Conservation (phyloP, 2,888 invertebrate genomes). For the Ariolimax columbianus region DNA sequence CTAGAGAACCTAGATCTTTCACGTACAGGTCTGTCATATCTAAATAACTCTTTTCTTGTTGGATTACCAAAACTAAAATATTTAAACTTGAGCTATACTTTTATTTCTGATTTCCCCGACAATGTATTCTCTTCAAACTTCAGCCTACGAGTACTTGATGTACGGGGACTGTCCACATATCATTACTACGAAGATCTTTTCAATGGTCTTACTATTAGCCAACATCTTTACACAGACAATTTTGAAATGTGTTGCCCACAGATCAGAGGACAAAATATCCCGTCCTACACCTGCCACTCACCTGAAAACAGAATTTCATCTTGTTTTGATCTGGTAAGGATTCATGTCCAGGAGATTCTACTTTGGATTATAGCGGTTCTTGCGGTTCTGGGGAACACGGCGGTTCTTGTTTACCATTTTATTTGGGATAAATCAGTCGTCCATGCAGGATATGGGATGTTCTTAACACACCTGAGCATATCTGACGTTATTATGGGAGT, state of each 20-base stretch:
- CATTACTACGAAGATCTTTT: not conserved
- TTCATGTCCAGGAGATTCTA: not conserved
- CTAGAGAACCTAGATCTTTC: constrained; percentile 16
- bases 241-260: constrained; percentile 43
- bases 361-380: constrained; percentile 11
- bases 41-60: not conserved
- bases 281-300: constrained; percentile 40
- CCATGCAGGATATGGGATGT: not conserved
- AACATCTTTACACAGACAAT: constrained; percentile 19
- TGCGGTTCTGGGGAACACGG: constrained; percentile 48
- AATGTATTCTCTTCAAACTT: not conserved
- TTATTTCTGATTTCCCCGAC: not conserved
- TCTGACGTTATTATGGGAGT: constrained; percentile 63
- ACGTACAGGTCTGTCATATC: not conserved
- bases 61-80: not conserved
- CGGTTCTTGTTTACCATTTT: constrained; percentile 26
- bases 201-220: not conserved
- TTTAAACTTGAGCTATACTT: constrained; percentile 12
- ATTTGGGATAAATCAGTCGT: not conserved
- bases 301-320: constrained; percentile 31
- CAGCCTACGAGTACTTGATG: not conserved
- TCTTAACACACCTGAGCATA: constrained; percentile 54
- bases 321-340: constrained; percentile 14
- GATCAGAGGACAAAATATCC: constrained; percentile 19
- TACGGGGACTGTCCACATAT: not conserved